Base-by-base conservation (phyloP, 2,113 vertebrate species). In the Lota lota region DNA sequence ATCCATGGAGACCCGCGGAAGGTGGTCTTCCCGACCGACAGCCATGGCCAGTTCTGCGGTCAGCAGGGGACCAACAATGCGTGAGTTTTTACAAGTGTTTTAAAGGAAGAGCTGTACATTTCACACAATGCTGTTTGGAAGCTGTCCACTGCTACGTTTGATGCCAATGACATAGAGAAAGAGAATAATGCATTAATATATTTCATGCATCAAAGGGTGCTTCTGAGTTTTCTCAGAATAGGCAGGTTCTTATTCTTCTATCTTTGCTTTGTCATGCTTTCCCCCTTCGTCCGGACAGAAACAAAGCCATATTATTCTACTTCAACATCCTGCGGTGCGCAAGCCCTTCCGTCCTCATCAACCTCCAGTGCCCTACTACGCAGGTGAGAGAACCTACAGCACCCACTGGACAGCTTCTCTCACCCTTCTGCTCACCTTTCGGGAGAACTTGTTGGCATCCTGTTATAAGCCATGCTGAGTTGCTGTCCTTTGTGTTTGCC, bases 281-380 rank as follows among this genome's bases (percentile, higher is more conserved):
- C 40, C 40, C 12, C 40, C 40, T 6, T 11, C 40, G 76, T 79
- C 59, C 74, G 65, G 73, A n/a, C 77, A 99, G 97, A 93, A 96
- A 98, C 91, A 98, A 97, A 94, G 90, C 91, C 74, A 87, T 94
- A 93, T 93, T 99, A 85, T 97, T 98, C 92, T 97, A 98, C 87
- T 97, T 98, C 85, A 98, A 98, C 88, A 92, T 97, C 81, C 86
- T 99, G 73, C 94, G 92, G 87, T 99, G 97, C 93, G 91, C 94
- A 83, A 96, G 83, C 84, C 93, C 95, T 10, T 67, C 92, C 5
- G 92, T 97, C 83, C 86, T 98, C 85, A 90, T 96, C 82, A 95
- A 93, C 86, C 93, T 98, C 53, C 95, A 97, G 92, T 99, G 97
- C 90, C 95, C 97, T 81, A 99, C 96, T 70, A 96, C 92, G 85